Evolutionary conservation across 1,140 invertebrate genomes (phyloP), one percentile per base, ranked within the genome.

Genomic region (Drosophila eugracilis): DNA sequence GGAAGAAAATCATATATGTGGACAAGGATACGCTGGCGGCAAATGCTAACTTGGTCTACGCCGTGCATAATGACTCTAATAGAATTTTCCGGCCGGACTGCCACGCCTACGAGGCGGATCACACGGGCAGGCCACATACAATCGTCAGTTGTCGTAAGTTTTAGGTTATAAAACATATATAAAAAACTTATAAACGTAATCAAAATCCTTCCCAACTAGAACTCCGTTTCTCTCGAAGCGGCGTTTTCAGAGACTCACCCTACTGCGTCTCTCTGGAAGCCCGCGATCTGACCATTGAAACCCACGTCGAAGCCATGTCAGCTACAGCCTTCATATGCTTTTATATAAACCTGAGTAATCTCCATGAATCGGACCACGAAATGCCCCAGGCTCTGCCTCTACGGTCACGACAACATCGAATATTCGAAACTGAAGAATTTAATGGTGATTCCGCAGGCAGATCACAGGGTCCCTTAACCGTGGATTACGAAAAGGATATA

Each of bases 91-190:
- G 47, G 7, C 75, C 90, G 17, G 69, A 75, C 19, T 91, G 90
- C 24, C 85, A 89, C 53, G 80, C 74, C 62, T 91, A 90, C 41
- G 90, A 91, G 49, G 72, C 86, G n/a, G 90, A 91, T 81, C 90
- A 91, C 41, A 91, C 77, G 0, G 86, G 76, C 45, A 75, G 83
- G 22, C 80, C 79, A 3, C 80, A 86, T 36, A 86, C 90, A 22
- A 89, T 90, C 7, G 72, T 91, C 19, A 91, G 89, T 42, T 91
- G 90, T 17, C 91, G 90, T 91, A 77, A 75, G 90, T 90, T 3
- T 7, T 4, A 42, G 1, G 10, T 6, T 26, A 36, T 6, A 15
- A 36, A 36, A n/a, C n/a, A n/a, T n/a, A n/a, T n/a, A n/a, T n/a
- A n/a, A n/a, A n/a, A n/a, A n/a, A n/a, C n/a, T n/a, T 26, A 36